Base-by-base conservation (phyloP, 2,797 vertebrate species). In the Neosilurus mollespiculum region DNA sequence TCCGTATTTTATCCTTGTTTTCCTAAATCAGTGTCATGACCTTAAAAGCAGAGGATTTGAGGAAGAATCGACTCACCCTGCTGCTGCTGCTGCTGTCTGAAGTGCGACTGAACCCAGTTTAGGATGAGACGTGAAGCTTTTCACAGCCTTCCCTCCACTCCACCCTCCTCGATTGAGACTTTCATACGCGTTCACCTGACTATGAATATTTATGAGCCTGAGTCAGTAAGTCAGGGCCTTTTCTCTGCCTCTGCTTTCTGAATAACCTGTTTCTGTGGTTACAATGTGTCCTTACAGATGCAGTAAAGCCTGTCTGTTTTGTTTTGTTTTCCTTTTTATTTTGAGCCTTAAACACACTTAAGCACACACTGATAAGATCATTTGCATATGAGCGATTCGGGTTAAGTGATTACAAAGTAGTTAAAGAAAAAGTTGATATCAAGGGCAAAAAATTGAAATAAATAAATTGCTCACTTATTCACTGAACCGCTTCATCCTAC, bases 181-280 rank as follows among this genome's bases (percentile, higher is more conserved):
- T 58, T 34, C 51, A 64, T 75, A 51, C 37, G 22, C 54, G 80
- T 78, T 67, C 58, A 62, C 62, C 75, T 43, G 58, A 53, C 56
- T 49, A 83, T 88, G 81, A 84, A 88, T 86, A 87, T 86, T 56
- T 86, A 86, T 86, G 11, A 24, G 11, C 51, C 30, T 61, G 62
- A 85, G 81, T 69, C 76, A 88, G 34, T 69, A 61, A 77, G 20
- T 59, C 73, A 15, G 11, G 12, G 34, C 58, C 58, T 78, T 78
- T 24, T 62, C 14, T 78, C 37, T 24, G 7, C n/a, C 14, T 34
- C 18, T 58, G 9, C 0, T 77, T 14, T 80, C 43, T 80, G 85
- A 80, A 81, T 59, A 87, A 89, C 84, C 86, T 82, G 87, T 89
- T 89, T 81, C 30, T 54, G 22, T 18, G 16, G 56, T 37, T 9